Percentiles rank a stretch among this genome's conserved stretches.
phyloP scores from a whole-genome alignment of 2,797 vertebrate species.

The Dermochelys coriacea region DNA sequence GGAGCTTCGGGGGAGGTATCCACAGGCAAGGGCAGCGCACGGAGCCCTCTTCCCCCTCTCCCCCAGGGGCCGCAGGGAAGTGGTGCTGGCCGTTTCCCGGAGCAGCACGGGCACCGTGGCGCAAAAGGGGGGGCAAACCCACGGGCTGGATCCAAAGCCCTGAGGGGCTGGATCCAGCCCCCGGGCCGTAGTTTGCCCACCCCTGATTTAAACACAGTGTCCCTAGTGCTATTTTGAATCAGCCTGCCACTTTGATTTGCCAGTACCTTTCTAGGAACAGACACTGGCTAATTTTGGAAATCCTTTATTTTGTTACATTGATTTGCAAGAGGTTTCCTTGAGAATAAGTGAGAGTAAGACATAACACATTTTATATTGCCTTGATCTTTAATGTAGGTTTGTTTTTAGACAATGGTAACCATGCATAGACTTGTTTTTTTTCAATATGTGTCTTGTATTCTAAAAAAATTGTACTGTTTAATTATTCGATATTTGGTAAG shows the following conservation, averaged over 20 bases:
- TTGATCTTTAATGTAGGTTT: neutral
- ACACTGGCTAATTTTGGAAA: neutral
- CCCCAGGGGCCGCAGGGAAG: too few species aligned
- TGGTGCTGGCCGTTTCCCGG: too few species aligned
- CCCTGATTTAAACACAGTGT: neutral
- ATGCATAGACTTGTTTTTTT: neutral
- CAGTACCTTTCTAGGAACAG: neutral
- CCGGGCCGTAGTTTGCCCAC: too few species aligned
- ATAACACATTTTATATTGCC: neutral
- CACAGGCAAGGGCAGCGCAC: too few species aligned
- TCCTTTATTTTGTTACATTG: neutral
- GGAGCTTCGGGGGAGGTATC: too few species aligned
- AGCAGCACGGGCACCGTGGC: too few species aligned
- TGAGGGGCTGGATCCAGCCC: too few species aligned
- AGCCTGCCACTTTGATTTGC: accelerated
- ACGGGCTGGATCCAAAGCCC: too few species aligned
- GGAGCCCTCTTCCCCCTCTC: too few species aligned
- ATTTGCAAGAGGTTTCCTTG: neutral
- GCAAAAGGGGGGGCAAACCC: too few species aligned
- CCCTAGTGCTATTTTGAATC: neutral
- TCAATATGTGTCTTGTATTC: neutral
- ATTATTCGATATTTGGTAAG: neutral
- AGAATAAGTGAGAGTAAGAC: neutral
- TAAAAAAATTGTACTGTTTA: constrained; percentile 1
- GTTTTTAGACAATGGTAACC: neutral